A percentile compares a stretch with the other conserved stretches of the same genome.
Conservation (phyloP, 2,113 vertebrate species). For the Neomonachus schauinslandi region DNA sequence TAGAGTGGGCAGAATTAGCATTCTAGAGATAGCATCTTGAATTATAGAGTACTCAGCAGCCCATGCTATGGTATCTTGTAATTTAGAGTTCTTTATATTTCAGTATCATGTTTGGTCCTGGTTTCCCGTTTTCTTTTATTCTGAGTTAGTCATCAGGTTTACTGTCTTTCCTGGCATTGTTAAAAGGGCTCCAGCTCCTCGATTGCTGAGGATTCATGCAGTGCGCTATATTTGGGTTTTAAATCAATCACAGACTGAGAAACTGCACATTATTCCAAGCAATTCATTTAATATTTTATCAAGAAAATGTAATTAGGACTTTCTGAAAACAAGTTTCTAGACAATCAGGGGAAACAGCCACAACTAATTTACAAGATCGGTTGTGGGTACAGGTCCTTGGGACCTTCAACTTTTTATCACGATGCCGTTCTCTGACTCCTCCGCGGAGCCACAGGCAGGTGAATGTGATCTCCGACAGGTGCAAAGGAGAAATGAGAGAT, state of each 20-base stretch:
- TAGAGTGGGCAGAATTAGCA: constrained; percentile 64
- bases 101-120: constrained; percentile 62
- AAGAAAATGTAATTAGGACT: constrained; percentile 80
- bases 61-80: constrained; percentile 59
- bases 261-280: constrained; percentile 77
- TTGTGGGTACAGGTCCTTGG: constrained; percentile 30
- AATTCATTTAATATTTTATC: constrained; percentile 83
- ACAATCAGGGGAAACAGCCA: constrained; percentile 69
- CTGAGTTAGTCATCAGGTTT: constrained; percentile 6
- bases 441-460: background rate
- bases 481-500: background rate
- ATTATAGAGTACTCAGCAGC: constrained; percentile 64
- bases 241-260: constrained; percentile 80
- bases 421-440: background rate
- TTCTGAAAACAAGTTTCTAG: constrained; percentile 74
- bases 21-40: constrained; percentile 63
- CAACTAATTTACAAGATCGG: background rate
- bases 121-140: constrained; percentile 62
- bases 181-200: constrained; percentile 65
- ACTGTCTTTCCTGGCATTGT: constrained; percentile 69
- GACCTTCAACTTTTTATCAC: constrained; percentile 41
- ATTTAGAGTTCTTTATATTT: constrained; percentile 68
- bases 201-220: background rate
- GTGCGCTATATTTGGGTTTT: constrained; percentile 68
- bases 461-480: rapidly evolving